Conservation (phyloP, 2,113 vertebrate species). For the Pygoscelis antarcticus region DNA sequence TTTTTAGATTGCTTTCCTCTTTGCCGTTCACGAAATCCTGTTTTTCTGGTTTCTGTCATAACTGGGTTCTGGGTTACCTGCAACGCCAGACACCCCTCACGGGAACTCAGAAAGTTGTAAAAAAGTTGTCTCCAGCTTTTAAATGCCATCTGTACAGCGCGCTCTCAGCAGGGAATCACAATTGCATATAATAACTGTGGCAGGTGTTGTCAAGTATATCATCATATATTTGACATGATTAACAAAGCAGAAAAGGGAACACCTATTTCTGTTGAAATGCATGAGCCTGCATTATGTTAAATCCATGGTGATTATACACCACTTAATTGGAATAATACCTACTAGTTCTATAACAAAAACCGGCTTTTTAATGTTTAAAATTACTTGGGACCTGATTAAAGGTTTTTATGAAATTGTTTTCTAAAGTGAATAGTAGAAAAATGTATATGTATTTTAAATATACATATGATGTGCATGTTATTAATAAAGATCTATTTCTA, state of each 20-base stretch:
- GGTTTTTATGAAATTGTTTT: slow-evolving; percentile 78
- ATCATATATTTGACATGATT: slow-evolving; percentile 58
- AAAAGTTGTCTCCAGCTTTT: slow-evolving; percentile 49
- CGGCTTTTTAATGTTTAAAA: slow-evolving; percentile 75
- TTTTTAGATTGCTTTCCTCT: slow-evolving; percentile 1
- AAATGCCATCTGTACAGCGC: slow-evolving; percentile 27
- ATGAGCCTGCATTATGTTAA: slow-evolving; percentile 53
- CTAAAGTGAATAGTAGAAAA: slow-evolving; percentile 75
- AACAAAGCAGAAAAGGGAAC: slow-evolving; percentile 56
- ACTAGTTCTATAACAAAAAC: slow-evolving; percentile 63
- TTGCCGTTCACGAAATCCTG: neutral
- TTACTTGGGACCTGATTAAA: slow-evolving; percentile 71
- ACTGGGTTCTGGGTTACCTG: neutral
- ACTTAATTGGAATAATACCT: slow-evolving; percentile 60
- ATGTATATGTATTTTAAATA: slow-evolving; percentile 79
- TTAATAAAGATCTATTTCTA: slow-evolving; percentile 80
- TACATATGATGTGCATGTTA: slow-evolving; percentile 71
- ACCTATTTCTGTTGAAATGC: slow-evolving; percentile 60
- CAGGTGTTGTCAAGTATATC: slow-evolving; percentile 68
- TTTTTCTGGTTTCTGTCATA: neutral
- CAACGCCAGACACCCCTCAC: neutral
- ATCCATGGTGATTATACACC: slow-evolving; percentile 67
- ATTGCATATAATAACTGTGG: slow-evolving; percentile 19
- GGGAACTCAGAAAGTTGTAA: slow-evolving; percentile 28
- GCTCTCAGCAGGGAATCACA: slow-evolving; percentile 52